Evolutionary conservation across 2,888 invertebrate species (phyloP).

Genomic region (Tachystola acroxantha): DNA sequence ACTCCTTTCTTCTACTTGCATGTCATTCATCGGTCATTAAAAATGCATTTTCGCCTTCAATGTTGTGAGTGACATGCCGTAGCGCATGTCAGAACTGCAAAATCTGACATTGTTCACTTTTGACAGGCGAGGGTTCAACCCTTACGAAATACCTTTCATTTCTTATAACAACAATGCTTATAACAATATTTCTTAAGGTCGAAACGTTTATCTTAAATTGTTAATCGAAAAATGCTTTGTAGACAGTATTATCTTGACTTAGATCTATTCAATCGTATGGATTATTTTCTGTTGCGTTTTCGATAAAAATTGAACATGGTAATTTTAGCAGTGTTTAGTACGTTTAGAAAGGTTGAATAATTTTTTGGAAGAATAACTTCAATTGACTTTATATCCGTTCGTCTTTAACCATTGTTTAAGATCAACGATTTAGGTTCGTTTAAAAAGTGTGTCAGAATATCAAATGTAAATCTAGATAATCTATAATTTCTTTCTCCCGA

Average conservation of each 20-base stretch:
- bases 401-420: too few species aligned
- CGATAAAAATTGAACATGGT: too few species aligned
- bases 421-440: too few species aligned
- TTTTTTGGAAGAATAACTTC: too few species aligned
- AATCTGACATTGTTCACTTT: conserved; percentile 38
- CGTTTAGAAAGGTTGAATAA: too few species aligned
- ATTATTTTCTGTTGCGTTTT: conserved; percentile 2
- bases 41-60: conserved; percentile 39
- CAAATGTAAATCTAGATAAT: background rate
- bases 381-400: too few species aligned
- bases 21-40: conserved; percentile 27
- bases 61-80: conserved; percentile 37
- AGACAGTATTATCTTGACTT: conserved; percentile 31
- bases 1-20: background rate
- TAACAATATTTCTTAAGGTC: conserved; percentile 34
- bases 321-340: too few species aligned
- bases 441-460: background rate
- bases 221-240: conserved; percentile 25
- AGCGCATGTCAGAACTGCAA: conserved; percentile 44
- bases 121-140: conserved; percentile 37
- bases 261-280: conserved; percentile 18
- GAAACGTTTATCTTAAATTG: conserved; percentile 34
- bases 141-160: conserved; percentile 8
- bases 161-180: conserved; percentile 34
- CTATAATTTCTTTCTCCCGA: background rate